phyloP scores from a whole-genome alignment of 2,888 invertebrate species.

The Euphydryas editha region DNA sequence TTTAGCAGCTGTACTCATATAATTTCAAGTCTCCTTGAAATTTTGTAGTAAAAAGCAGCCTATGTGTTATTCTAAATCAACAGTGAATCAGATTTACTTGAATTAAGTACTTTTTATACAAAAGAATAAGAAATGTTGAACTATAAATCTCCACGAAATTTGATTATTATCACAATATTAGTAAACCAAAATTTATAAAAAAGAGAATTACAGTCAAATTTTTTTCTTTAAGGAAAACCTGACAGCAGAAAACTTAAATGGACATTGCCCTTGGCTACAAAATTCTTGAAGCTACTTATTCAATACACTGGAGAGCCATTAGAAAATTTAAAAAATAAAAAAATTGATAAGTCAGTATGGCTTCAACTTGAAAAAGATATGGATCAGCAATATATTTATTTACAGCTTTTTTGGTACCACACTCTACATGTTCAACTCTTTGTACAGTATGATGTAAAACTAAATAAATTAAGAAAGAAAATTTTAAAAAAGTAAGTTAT shows the following conservation, averaged over 20 bases:
- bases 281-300: conserved; percentile 59
- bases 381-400: conserved; percentile 52
- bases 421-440: conserved; percentile 67
- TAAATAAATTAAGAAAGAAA: conserved; percentile 54
- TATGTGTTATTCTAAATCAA: no score
- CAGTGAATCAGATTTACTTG: no score
- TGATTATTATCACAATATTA: no score
- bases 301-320: conserved; percentile 54
- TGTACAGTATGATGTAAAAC: conserved; percentile 58
- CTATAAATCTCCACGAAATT: no score
- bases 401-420: conserved; percentile 63
- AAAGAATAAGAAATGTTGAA: no score
- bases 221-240: conserved; percentile 51
- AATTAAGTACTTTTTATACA: no score
- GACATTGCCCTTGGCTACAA: conserved; percentile 59
- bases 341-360: conserved; percentile 63
- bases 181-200: background rate
- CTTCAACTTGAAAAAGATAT: conserved; percentile 57
- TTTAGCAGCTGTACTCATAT: no score
- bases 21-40: no score
- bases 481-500: conserved; percentile 63
- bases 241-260: conserved; percentile 57
- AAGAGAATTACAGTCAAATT: background rate
- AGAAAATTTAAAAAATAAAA: conserved; percentile 60
- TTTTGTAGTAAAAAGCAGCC: no score